phyloP scores from a whole-genome alignment of 2,113 vertebrate genomes.

The Cyprinodon brontotheroides region DNA sequence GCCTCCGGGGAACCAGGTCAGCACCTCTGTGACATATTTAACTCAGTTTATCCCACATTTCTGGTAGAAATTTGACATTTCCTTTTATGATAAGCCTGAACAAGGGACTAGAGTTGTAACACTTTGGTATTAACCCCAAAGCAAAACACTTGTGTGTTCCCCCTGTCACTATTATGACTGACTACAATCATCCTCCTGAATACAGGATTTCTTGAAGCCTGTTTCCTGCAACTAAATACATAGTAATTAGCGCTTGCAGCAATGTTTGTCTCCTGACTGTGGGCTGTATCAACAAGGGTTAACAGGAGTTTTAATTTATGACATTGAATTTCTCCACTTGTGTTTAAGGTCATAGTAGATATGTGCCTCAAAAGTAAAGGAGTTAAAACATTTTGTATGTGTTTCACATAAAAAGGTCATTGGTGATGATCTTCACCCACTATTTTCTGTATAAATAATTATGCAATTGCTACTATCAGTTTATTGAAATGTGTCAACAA shows the following conservation, averaged over 20 bases:
- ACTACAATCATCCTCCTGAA: conserved; percentile 47
- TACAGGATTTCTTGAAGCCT: conserved; percentile 23
- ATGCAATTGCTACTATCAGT: not conserved
- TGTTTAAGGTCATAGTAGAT: not conserved
- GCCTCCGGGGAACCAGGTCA: conserved; percentile 85
- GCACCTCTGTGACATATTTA: conserved; percentile 46
- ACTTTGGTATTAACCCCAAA: conserved; percentile 16
- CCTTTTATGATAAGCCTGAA: conserved; percentile 50
- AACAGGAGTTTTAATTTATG: conserved; percentile 7
- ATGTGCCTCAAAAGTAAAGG: not conserved
- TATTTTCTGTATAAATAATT: not conserved
- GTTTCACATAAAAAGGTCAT: not conserved
- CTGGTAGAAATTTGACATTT: conserved; percentile 56
- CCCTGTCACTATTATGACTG: conserved; percentile 45
- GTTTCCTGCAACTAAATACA: conserved; percentile 64
- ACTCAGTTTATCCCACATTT: conserved; percentile 39
- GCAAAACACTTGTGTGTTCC: conserved; percentile 31
- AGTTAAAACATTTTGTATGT: no score
- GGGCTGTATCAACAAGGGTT: conserved; percentile 24
- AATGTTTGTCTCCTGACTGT: conserved; percentile 44
- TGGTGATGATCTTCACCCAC: no score
- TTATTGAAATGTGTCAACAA: not conserved
- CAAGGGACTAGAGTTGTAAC: conserved; percentile 34
- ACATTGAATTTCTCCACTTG: no score
- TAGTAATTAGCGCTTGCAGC: conserved; percentile 50